Conservation (phyloP, 2,113 vertebrate species). For the Monopterus albus region DNA sequence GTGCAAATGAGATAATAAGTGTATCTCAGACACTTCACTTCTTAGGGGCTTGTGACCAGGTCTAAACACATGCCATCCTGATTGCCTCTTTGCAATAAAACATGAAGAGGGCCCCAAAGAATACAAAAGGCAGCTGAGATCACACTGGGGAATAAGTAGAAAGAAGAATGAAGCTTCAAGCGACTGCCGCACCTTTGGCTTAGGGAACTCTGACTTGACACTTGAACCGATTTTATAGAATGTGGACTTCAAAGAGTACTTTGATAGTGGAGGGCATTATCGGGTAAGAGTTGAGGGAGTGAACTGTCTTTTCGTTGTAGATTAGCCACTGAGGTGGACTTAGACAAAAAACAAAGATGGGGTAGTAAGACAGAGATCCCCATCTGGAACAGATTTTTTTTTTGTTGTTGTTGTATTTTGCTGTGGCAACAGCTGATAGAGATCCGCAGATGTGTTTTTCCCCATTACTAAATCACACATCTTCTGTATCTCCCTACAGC, state of each 20-base stretch:
- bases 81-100: constrained; percentile 73
- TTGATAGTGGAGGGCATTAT: constrained; percentile 75
- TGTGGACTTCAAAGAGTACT: constrained; percentile 80
- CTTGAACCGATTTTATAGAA: constrained; percentile 75
- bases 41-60: constrained; percentile 36
- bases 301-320: constrained; percentile 74
- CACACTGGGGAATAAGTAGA: constrained; percentile 38
- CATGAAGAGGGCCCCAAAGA: constrained; percentile 64
- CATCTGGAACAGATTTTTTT: constrained; percentile 67
- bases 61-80: constrained; percentile 40
- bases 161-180: constrained; percentile 63
- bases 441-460: constrained; percentile 20
- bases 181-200: constrained; percentile 63
- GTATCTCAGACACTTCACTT: constrained; percentile 42
- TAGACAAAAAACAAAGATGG: constrained; percentile 74
- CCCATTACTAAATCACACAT: constrained; percentile 38
- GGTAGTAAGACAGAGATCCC: constrained; percentile 61
- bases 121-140: constrained; percentile 52
- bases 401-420: too few species aligned
- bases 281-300: constrained; percentile 70
- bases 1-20: constrained; percentile 59
- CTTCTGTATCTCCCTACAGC: constrained; percentile 35
- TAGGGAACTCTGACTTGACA: constrained; percentile 76
- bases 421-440: constrained; percentile 46
- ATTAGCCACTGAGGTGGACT: constrained; percentile 67